Evolutionary conservation across 2,888 invertebrate species (phyloP).

Genomic region (Lissocephala sabroskyi): DNA sequence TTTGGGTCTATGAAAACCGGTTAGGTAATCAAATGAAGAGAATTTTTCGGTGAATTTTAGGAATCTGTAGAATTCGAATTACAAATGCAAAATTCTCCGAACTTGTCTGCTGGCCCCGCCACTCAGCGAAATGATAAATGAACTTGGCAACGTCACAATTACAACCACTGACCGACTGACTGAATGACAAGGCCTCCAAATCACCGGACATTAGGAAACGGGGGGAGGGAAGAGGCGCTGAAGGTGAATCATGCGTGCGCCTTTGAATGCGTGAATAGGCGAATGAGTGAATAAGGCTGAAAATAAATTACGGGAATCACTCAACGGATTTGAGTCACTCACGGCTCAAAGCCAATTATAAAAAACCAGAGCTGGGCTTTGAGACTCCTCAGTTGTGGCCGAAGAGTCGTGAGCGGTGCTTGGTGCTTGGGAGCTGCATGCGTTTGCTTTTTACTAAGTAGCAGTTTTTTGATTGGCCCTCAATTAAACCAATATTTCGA

Average conservation of each 20-base stretch:
- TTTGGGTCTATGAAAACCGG: too few species aligned
- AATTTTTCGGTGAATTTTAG: not conserved
- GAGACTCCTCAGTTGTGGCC: too few species aligned
- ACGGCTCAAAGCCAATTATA: too few species aligned
- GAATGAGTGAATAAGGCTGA: constrained; percentile 4
- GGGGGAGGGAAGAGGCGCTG: not conserved
- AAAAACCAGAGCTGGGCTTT: too few species aligned
- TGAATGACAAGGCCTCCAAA: constrained; percentile 12
- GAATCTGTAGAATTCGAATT: constrained; percentile 31
- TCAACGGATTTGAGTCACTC: too few species aligned
- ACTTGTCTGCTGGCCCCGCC: constrained; percentile 17
- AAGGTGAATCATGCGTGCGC: constrained; percentile 13
- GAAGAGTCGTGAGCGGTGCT: too few species aligned
- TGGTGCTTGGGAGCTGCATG: too few species aligned
- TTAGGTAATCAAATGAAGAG: too few species aligned
- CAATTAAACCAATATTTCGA: too few species aligned
- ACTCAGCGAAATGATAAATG: constrained; percentile 19
- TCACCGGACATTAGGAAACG: not conserved
- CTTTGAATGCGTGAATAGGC: constrained; percentile 6
- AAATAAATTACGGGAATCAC: too few species aligned
- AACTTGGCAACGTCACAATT: constrained; percentile 36
- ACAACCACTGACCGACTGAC: constrained; percentile 28
- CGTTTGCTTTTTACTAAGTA: too few species aligned
- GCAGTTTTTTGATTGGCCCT: too few species aligned
- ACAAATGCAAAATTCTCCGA: constrained; percentile 51